Conservation (phyloP, 2,888 invertebrate genomes). For the Watsonalla binaria region DNA sequence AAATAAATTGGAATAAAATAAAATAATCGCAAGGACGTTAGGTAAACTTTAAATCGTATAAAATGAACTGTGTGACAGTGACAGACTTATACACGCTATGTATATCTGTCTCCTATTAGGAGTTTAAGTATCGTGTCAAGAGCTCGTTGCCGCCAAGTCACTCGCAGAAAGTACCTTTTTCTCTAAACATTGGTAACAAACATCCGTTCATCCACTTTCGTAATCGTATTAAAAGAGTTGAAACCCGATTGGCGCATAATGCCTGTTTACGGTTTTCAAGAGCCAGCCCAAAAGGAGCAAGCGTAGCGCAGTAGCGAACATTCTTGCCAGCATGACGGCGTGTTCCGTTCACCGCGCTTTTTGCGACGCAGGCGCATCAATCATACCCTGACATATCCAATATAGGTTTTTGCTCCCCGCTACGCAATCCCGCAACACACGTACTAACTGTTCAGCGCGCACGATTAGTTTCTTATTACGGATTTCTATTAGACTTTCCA, state of each 20-base stretch:
- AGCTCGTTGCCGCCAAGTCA: too few relatives aligned
- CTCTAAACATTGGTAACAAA: too few relatives aligned
- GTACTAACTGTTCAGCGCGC: conserved; percentile 57
- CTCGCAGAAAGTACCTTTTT: too few relatives aligned
- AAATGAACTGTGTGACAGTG: too few relatives aligned
- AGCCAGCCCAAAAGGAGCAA: conserved; percentile 3
- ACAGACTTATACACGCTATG: too few relatives aligned
- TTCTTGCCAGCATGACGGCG: conserved; percentile 50
- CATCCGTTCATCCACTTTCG: too few relatives aligned
- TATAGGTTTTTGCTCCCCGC: conserved; percentile 67
- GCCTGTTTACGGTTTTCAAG: neutral
- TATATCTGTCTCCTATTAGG: too few relatives aligned
- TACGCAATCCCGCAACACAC: conserved; percentile 49
- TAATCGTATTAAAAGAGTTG: too few relatives aligned
- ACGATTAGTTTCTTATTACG: conserved; percentile 74
- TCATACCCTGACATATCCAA: conserved; percentile 77
- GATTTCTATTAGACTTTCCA: conserved; percentile 77
- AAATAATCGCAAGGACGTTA: too few relatives aligned
- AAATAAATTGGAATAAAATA: too few relatives aligned
- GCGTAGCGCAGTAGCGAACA: conserved; percentile 10
- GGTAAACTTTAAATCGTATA: too few relatives aligned
- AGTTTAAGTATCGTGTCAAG: too few relatives aligned
- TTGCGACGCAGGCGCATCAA: conserved; percentile 61
- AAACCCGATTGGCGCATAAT: neutral
- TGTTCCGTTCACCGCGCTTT: conserved; percentile 63